Evolutionary conservation across 1,140 invertebrate genomes (phyloP).

Genomic region (Neuroterus valhalla): DNA sequence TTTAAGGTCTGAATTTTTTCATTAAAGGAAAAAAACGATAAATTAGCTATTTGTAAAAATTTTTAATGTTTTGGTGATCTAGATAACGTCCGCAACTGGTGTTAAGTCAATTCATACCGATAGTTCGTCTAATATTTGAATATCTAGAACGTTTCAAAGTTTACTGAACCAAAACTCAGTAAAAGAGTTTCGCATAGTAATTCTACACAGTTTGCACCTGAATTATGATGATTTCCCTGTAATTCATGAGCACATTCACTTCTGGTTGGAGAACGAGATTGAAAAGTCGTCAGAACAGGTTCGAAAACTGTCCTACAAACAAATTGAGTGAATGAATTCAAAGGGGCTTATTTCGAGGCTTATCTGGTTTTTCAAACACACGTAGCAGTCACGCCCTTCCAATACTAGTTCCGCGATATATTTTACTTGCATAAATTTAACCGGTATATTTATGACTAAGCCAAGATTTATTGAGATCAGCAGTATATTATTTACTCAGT

Average conservation of each 20-base stretch:
- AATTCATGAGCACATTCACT: background rate
- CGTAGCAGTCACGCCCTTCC: slow-evolving; percentile 15
- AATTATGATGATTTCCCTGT: slow-evolving; percentile 1
- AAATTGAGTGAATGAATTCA: slow-evolving; percentile 23
- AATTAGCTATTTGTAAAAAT: no score
- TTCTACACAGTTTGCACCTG: background rate
- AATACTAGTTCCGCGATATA: background rate
- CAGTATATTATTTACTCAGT: background rate
- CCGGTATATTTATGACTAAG: slow-evolving; percentile 9
- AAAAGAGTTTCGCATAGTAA: background rate
- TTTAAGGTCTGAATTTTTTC: no score
- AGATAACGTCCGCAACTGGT: no score
- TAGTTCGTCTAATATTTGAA: no score
- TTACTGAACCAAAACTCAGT: no score
- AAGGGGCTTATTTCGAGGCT: background rate
- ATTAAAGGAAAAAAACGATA: no score
- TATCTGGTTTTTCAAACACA: background rate
- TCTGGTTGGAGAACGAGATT: background rate
- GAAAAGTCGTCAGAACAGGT: slow-evolving; percentile 7
- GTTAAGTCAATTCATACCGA: no score
- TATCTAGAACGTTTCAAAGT: no score
- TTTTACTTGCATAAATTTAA: slow-evolving; percentile 10
- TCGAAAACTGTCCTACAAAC: slow-evolving; percentile 12
- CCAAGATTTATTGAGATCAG: slow-evolving; percentile 15
- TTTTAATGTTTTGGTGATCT: no score